Percentiles rank a stretch among this genome's conserved stretches.
phyloP scores from a whole-genome alignment of 2,113 vertebrate species.

The Egretta garzetta region DNA sequence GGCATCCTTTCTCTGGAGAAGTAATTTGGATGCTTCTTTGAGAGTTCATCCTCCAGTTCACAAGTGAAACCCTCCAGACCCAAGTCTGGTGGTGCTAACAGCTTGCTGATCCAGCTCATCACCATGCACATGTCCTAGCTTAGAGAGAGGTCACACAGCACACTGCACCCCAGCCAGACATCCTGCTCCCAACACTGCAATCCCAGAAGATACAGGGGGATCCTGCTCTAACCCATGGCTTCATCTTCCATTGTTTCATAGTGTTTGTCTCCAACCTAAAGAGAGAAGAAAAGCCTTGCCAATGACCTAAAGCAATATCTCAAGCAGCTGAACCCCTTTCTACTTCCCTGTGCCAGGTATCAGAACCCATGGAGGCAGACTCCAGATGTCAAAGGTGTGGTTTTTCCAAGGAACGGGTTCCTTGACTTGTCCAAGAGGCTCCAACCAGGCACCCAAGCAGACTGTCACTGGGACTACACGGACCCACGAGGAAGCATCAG shows the following conservation, averaged over 20 bases:
- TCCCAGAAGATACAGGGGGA: neutral
- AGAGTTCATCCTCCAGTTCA: neutral
- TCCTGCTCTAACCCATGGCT: neutral
- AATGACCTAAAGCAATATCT: neutral
- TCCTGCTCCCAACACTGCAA: neutral
- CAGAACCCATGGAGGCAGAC: neutral
- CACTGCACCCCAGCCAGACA: neutral
- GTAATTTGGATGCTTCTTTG: neutral
- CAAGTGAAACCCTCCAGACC: neutral
- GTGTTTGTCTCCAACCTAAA: neutral
- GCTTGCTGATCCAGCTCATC: neutral
- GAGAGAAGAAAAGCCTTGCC: neutral
- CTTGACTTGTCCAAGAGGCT: neutral
- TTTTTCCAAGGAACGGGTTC: neutral
- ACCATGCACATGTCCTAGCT: fast-evolving
- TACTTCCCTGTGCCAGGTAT: neutral
- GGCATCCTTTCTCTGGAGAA: neutral
- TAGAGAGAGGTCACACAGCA: neutral
- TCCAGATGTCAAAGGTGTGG: neutral
- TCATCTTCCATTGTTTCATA: neutral
- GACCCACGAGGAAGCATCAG: neutral
- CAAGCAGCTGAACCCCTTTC: neutral
- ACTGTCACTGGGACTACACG: too few relatives aligned
- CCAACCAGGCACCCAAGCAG: neutral
- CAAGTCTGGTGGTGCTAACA: neutral